Evolutionary conservation across 2,797 vertebrate genomes (phyloP).

Genomic region (Coilia nasus): DNA sequence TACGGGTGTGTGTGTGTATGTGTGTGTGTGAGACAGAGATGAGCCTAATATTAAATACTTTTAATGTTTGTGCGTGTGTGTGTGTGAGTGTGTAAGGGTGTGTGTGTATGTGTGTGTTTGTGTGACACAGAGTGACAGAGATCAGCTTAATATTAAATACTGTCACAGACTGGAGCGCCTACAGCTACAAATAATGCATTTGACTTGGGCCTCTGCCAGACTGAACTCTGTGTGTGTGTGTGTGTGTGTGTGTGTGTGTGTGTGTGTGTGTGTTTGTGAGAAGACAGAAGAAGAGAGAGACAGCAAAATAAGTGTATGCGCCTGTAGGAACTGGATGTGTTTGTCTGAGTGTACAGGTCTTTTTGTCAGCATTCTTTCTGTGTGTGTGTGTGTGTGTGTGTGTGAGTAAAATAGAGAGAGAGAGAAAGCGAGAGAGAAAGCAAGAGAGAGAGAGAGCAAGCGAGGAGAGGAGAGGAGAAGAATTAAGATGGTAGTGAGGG

Average conservation of each 20-base stretch:
- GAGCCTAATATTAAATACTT: too few relatives aligned
- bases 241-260: slow-evolving; percentile 1
- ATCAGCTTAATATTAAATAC: slow-evolving; percentile 10
- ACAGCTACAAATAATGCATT: slow-evolving; percentile 30
- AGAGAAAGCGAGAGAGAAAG: too few relatives aligned
- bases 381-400: neutral
- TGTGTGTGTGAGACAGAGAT: neutral
- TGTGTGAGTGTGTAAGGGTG: neutral
- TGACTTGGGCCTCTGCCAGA: slow-evolving; percentile 42
- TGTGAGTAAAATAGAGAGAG: neutral
- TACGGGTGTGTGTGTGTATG: neutral
- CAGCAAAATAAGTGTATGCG: neutral
- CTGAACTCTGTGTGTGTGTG: neutral
- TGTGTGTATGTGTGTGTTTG: neutral
- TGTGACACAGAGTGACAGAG: slow-evolving; percentile 9
- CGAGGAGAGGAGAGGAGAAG: neutral
- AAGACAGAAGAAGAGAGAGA: neutral
- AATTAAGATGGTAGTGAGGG: slow-evolving; percentile 44
- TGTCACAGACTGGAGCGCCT: slow-evolving; percentile 23
- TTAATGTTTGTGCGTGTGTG: neutral
- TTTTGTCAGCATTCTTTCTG: neutral
- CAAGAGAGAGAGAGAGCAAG: too few relatives aligned
- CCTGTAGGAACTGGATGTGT: too few relatives aligned
- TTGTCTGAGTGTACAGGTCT: neutral
- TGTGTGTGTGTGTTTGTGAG: slow-evolving; percentile 20